phyloP scores from a whole-genome alignment of 2,797 vertebrate species.

The Pseudopleuronectes americanus region DNA sequence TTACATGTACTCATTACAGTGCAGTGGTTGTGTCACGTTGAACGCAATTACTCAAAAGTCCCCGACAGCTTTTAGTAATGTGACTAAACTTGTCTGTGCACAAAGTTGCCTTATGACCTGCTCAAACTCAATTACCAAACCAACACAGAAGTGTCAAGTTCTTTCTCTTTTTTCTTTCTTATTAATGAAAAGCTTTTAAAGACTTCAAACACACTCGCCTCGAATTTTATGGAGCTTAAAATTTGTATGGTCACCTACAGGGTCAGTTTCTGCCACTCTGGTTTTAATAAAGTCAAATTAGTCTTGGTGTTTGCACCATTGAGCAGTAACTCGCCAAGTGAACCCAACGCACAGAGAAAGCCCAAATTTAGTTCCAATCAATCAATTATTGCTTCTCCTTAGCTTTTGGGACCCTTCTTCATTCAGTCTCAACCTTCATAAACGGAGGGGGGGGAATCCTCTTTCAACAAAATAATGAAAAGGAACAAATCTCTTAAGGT shows the following conservation, averaged over 20 bases:
- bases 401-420: slow-evolving; percentile 7
- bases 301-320: neutral
- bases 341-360: neutral
- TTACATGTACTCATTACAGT: neutral
- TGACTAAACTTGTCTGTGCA: slow-evolving; percentile 37
- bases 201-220: too few species aligned
- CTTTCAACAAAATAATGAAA: slow-evolving; percentile 5
- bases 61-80: neutral
- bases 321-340: neutral
- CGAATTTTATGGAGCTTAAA: neutral
- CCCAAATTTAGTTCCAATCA: neutral
- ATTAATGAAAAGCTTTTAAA: too few species aligned
- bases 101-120: neutral
- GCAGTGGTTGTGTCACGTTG: neutral
- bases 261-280: neutral
- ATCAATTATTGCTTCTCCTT: neutral
- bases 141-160: neutral
- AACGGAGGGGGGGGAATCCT: neutral
- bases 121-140: neutral
- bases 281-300: neutral
- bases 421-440: slow-evolving; percentile 12
- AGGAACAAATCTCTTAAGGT: slow-evolving; percentile 4
- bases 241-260: neutral
- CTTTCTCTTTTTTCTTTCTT: too few species aligned
- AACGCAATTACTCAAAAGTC: neutral